Percentiles rank a stretch among this genome's conserved stretches.
These are phyloP conservation scores for Chaenodraco wilsoni DNA, from an alignment of 2,797 vertebrate genomes.

Conservation along the genomic window DNA sequence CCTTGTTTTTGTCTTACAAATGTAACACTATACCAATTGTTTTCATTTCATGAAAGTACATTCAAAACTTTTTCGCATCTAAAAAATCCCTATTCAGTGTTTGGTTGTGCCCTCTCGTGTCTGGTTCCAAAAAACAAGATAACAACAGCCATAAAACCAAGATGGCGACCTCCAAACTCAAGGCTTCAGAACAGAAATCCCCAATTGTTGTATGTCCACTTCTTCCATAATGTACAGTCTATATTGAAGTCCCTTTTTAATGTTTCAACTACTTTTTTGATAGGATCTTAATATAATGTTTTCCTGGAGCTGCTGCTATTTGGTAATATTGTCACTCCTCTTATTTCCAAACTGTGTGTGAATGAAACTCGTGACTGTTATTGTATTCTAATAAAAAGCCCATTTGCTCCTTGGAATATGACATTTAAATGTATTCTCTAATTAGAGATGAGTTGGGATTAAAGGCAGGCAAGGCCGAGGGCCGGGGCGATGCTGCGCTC, in stretches of 20 bases:
- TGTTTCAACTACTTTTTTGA: background rate
- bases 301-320: background rate
- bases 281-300: background rate
- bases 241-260: constrained; percentile 28
- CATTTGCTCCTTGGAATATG: constrained; percentile 29
- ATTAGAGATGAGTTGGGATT: constrained; percentile 59
- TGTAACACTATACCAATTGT: too few species aligned
- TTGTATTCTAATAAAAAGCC: constrained; percentile 22
- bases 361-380: background rate
- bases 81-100: too few species aligned
- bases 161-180: too few species aligned
- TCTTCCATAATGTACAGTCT: too few species aligned
- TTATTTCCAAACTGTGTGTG: background rate
- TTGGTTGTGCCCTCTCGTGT: too few species aligned
- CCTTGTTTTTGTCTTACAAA: too few species aligned
- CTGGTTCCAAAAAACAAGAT: too few species aligned
- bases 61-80: too few species aligned
- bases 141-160: too few species aligned
- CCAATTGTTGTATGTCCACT: too few species aligned
- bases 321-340: background rate
- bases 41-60: too few species aligned
- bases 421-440: constrained; percentile 54
- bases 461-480: constrained; percentile 33
- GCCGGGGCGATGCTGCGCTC: constrained; percentile 24
- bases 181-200: too few species aligned